phyloP scores from a whole-genome alignment of 2,797 vertebrate species.

The Lithobates sylvaticus region DNA sequence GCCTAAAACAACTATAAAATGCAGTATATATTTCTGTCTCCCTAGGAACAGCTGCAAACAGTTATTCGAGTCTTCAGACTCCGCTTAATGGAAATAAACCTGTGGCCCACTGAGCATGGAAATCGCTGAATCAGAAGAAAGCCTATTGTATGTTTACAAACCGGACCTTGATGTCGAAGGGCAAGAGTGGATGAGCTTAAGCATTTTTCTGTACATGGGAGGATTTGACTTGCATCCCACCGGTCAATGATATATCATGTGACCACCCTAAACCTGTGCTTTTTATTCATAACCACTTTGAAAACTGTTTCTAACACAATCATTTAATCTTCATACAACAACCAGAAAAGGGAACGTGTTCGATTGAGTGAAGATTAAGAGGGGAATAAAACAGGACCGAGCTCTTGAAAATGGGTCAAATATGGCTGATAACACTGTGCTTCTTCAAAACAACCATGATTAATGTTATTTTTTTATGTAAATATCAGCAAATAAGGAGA shows the following conservation, averaged over 20 bases:
- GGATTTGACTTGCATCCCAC: not conserved
- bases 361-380: not conserved
- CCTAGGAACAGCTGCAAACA: constrained; percentile 31
- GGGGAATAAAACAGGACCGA: not conserved
- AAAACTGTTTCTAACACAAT: constrained; percentile 10
- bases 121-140: not conserved
- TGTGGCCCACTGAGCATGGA: not conserved
- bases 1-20: too few species aligned
- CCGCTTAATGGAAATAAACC: not conserved
- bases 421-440: not conserved
- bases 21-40: not conserved
- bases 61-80: not conserved
- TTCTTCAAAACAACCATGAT: not conserved
- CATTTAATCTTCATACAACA: not conserved
- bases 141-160: not conserved
- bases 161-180: not conserved
- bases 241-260: not conserved
- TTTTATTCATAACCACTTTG: constrained; percentile 25
- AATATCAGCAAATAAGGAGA: constrained; percentile 10
- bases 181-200: not conserved
- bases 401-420: not conserved
- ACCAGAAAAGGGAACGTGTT: not conserved
- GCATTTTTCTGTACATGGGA: not conserved
- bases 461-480: constrained; percentile 29
- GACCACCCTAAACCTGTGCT: constrained; percentile 12